Evolutionary conservation across 2,797 vertebrate species (phyloP).

Genomic region (Sternarchorhynchus goeldii): DNA sequence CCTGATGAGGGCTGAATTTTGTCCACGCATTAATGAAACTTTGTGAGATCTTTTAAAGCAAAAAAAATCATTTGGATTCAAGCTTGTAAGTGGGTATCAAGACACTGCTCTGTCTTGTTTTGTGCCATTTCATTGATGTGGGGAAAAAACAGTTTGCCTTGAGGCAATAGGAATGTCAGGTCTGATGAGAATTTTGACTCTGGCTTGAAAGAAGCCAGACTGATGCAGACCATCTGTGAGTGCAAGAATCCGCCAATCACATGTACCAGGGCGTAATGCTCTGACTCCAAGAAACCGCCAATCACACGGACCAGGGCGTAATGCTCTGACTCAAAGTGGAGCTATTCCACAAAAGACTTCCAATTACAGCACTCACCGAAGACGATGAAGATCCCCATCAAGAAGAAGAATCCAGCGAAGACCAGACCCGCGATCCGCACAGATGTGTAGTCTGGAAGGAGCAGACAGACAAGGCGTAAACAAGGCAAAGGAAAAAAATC

Average conservation of each 20-base stretch:
- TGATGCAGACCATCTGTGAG: background rate
- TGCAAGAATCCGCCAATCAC: background rate
- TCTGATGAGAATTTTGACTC: background rate
- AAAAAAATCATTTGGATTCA: too few species aligned
- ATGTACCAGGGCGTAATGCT: background rate
- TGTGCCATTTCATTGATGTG: too few species aligned
- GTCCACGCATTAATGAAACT: background rate
- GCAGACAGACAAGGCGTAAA: slow-evolving; percentile 19
- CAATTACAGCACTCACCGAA: slow-evolving; percentile 77
- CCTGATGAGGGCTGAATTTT: too few species aligned
- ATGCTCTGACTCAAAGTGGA: background rate
- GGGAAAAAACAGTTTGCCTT: too few species aligned
- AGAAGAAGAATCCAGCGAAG: slow-evolving; percentile 83
- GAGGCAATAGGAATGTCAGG: background rate
- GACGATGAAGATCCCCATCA: slow-evolving; percentile 85
- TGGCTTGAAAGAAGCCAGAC: background rate
- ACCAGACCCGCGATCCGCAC: slow-evolving; percentile 85
- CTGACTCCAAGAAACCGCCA: background rate
- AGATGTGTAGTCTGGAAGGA: slow-evolving; percentile 82
- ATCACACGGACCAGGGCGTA: background rate
- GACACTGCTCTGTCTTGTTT: too few species aligned
- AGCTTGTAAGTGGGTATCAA: too few species aligned
- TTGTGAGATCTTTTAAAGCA: too few species aligned
- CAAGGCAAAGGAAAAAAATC: background rate
- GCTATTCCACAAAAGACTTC: background rate